Percentiles rank a stretch among this genome's conserved stretches.
Conservation (phyloP, 2,888 invertebrate genomes). For the Synanthedon andrenaeformis region DNA sequence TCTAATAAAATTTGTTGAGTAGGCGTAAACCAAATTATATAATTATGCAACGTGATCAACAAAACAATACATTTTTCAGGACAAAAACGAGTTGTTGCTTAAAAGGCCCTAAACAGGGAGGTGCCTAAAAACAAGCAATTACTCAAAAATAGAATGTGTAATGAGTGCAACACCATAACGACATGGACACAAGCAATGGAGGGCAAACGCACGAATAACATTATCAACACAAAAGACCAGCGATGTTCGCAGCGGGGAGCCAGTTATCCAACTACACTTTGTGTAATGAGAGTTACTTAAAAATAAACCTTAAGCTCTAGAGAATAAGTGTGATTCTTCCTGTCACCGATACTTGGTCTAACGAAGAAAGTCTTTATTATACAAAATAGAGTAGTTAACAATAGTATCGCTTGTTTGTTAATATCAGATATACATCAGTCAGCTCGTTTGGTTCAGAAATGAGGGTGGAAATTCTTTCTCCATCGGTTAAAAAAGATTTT, state of each 20-base stretch:
- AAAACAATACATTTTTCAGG: no score
- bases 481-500: conserved; percentile 1
- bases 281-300: conserved; percentile 7
- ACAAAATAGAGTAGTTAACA: conserved; percentile 27
- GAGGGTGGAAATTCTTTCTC: background rate
- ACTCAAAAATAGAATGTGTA: conserved; percentile 28
- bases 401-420: conserved; percentile 20
- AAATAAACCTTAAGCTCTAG: conserved; percentile 5
- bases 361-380: conserved; percentile 22
- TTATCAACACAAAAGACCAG: conserved; percentile 30
- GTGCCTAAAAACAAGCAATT: conserved; percentile 17
- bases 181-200: background rate
- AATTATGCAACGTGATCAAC: no score
- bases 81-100: no score
- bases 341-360: conserved; percentile 1
- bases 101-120: no score
- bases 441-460: conserved; percentile 5
- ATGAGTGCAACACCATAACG: conserved; percentile 32
- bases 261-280: conserved; percentile 21
- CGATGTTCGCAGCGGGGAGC: conserved; percentile 38
- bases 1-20: no score
- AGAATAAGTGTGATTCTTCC: conserved; percentile 7
- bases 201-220: background rate
- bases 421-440: conserved; percentile 19
- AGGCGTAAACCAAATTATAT: no score